Percentiles rank a stretch among this genome's conserved stretches.
Evolutionary conservation across 2,113 vertebrate species (phyloP).

Genomic region (Pampusana beccarii): DNA sequence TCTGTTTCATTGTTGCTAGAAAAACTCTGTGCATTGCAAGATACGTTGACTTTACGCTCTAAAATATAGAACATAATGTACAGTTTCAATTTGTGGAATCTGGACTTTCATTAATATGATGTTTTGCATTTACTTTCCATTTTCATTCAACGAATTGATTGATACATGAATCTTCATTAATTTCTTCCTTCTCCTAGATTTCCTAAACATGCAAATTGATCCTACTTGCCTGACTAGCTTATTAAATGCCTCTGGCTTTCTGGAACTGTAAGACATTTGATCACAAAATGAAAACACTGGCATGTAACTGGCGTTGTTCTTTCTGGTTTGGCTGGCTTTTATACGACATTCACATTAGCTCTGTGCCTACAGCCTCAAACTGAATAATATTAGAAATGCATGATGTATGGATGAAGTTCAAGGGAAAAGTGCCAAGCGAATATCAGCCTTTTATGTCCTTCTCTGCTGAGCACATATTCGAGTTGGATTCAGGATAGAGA

Average conservation of each 20-base stretch:
- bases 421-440: conserved; percentile 5
- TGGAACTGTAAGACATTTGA: neutral
- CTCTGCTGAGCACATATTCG: neutral
- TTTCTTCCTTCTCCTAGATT: neutral
- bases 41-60: neutral
- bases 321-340: conserved; percentile 19
- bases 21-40: neutral
- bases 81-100: neutral
- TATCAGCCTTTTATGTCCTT: conserved; percentile 15
- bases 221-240: neutral
- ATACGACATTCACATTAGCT: conserved; percentile 11
- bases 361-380: neutral
- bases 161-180: neutral
- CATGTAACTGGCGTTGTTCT: neutral
- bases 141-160: neutral
- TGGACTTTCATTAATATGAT: neutral
- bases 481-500: neutral
- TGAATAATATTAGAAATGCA: neutral
- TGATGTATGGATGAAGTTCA: neutral
- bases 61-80: neutral
- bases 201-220: neutral
- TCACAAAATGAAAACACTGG: conserved; percentile 46
- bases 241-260: conserved; percentile 35
- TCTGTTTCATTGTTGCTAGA: neutral
- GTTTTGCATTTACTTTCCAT: neutral